Evolutionary conservation across 2,113 vertebrate species (phyloP).

Genomic region (Myiopsitta monachus): DNA sequence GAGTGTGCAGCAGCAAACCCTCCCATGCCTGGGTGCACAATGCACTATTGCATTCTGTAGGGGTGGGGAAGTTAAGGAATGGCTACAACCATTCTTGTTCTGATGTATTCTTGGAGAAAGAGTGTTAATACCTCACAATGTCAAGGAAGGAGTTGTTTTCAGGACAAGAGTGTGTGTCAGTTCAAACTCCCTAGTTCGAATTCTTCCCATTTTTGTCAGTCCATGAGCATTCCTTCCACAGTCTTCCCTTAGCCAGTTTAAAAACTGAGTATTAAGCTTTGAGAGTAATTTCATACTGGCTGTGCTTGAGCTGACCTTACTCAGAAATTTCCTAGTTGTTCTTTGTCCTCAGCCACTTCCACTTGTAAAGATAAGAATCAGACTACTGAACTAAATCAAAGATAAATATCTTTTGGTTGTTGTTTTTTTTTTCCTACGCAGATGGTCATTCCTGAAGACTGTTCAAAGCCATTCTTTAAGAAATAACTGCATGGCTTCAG

Average conservation of each 20-base stretch:
- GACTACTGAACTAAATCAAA: neutral
- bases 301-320: neutral
- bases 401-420: neutral
- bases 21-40: fast-evolving
- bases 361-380: neutral
- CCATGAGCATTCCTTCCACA: neutral
- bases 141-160: neutral
- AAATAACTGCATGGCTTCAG: neutral
- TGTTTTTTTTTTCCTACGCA: neutral
- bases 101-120: neutral
- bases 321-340: neutral
- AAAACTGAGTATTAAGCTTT: neutral
- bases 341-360: neutral
- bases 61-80: neutral
- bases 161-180: neutral
- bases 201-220: neutral
- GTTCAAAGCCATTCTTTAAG: neutral
- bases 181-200: neutral
- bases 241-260: neutral
- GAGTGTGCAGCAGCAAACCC: neutral
- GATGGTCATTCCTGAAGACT: neutral
- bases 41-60: neutral
- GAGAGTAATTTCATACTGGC: neutral
- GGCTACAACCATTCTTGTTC: neutral
- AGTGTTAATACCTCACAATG: neutral